Base-by-base conservation (phyloP, 2,888 invertebrate genomes). In the Balanococcus diminutus region DNA sequence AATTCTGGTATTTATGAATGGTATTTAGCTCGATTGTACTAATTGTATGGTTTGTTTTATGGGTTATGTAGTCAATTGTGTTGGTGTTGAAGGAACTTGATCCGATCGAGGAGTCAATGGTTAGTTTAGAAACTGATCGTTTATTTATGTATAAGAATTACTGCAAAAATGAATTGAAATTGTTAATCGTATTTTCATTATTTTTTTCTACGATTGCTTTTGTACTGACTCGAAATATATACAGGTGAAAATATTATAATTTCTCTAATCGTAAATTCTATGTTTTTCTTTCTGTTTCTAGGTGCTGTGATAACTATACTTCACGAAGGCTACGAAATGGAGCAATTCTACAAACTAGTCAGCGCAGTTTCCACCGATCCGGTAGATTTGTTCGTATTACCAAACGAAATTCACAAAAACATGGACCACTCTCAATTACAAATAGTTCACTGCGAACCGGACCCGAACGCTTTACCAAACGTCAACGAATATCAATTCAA, bases 271-370 rank as follows among this genome's bases (percentile, higher is more conserved):
- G 5, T n/a, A 4, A n/a, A 46, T 2, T n/a, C n/a, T 42, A n/a
- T n/a, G n/a, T 3, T n/a, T 67, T 67, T 67, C 0, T 46, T 31
- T 32, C n/a, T n/a, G n/a, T n/a, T 51, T 82, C n/a, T n/a, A 84
- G 84, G 84, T 36, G 72, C 84, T 72, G 86, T 86, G 8, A 42
- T 82, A 36, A 86, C 86, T 1, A 86, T 86, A 16, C 56, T 86
- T 2, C 36, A 81, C 28, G 82, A 86, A 82, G 86, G 86, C 2
- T 28, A 19, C 3, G 86, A 86, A 86, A 61, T 82, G n/a, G 32
- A 56, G 8, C 36, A 31, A 16, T 86, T 86, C 42, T 19, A 16
- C 11, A 67, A 82, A n/a, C 6, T 86, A 56, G 36, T 86, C 0
- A 39, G 81, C n/a, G 14, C 56, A 9, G 82, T 86, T 14, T 61